These are phyloP conservation scores for Grammomys dolichurus DNA, from an alignment of 2,113 vertebrate genomes.

Conservation along the genomic window DNA sequence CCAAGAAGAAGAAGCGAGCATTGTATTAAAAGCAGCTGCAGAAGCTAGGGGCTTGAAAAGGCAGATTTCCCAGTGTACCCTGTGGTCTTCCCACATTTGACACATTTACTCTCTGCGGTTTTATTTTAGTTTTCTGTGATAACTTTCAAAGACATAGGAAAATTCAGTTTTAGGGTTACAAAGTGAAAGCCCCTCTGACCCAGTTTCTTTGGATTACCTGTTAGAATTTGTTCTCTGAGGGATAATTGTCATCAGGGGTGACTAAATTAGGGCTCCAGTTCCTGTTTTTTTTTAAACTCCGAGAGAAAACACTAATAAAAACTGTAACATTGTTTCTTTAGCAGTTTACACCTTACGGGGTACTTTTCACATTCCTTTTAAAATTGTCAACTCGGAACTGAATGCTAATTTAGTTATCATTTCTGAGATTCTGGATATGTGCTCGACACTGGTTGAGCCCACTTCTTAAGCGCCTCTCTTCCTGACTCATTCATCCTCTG, in stretches of 20 bases:
- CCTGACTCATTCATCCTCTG: neutral
- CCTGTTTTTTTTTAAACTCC: neutral
- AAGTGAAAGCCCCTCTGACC: neutral
- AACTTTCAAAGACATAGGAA: constrained; percentile 58
- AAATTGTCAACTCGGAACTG: constrained; percentile 41
- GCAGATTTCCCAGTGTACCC: constrained; percentile 48
- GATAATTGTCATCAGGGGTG: neutral
- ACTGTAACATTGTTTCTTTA: neutral
- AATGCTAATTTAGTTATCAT: constrained; percentile 39
- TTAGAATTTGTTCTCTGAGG: neutral
- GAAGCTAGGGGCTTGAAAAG: neutral
- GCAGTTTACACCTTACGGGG: constrained; percentile 32
- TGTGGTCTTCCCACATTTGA: neutral
- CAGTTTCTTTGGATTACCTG: constrained; percentile 14
- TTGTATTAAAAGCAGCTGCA: constrained; percentile 21
- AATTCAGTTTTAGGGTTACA: constrained; percentile 19
- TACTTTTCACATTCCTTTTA: neutral
- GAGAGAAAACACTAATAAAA: constrained; percentile 13
- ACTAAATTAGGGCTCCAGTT: neutral
- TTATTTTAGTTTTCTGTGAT: neutral
- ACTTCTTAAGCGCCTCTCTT: neutral
- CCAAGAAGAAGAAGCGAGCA: constrained; percentile 42
- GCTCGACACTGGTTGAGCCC: too few relatives aligned
- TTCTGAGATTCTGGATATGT: neutral
- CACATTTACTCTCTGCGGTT: constrained; percentile 12